A percentile compares a stretch with the other conserved stretches of the same genome.
phyloP scores from a whole-genome alignment of 2,797 vertebrate species.

The Limosa lapponica region DNA sequence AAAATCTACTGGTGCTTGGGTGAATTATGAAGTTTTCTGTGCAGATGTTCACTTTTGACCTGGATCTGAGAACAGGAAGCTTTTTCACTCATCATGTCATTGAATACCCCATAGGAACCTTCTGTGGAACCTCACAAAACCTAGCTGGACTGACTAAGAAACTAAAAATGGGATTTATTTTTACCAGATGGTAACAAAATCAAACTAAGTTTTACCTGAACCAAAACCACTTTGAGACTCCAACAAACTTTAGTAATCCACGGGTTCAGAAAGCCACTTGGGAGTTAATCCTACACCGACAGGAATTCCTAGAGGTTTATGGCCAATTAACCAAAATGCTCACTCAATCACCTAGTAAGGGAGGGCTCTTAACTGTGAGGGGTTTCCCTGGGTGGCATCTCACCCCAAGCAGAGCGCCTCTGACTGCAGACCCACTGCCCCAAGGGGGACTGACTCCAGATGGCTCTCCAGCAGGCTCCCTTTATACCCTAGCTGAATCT shows the following conservation, averaged over 20 bases:
- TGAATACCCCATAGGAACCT: not conserved
- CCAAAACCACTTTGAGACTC: not conserved
- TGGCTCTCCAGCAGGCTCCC: not conserved
- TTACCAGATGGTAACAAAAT: not conserved
- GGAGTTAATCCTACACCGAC: not conserved
- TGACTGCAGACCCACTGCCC: not conserved
- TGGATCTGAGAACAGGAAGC: not conserved
- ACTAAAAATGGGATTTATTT: not conserved
- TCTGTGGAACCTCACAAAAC: not conserved
- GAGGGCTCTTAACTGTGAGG: not conserved
- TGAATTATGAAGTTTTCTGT: not conserved
- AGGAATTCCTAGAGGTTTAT: not conserved
- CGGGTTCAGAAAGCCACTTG: not conserved
- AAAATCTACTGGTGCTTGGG: not conserved
- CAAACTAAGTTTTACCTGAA: not conserved
- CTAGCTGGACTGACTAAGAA: not conserved
- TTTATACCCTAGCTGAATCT: not conserved
- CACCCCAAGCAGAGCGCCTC: not conserved
- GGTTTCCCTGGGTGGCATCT: not conserved
- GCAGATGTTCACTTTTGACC: not conserved
- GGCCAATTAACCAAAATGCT: not conserved
- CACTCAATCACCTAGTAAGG: not conserved
- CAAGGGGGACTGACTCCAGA: not conserved
- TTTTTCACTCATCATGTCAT: not conserved
- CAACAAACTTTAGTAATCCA: not conserved